phyloP scores from a whole-genome alignment of 2,888 invertebrate genomes.

The Eilema griseolum region DNA sequence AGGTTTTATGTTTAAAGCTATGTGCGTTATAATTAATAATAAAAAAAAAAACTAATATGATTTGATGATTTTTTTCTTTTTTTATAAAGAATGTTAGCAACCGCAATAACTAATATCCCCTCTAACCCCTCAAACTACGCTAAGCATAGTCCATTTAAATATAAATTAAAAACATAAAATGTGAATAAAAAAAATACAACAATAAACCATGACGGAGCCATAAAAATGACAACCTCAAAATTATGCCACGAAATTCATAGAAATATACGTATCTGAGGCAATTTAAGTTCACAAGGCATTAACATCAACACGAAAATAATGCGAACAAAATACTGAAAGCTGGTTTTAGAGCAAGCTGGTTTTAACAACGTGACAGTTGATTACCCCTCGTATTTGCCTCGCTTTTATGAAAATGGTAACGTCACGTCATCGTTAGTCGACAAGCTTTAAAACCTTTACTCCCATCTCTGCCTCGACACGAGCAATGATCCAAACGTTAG shows the following conservation, averaged over 20 bases:
- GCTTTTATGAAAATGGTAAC: conserved; percentile 8
- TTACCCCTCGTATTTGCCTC: neutral
- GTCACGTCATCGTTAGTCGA: neutral
- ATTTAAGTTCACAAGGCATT: conserved; percentile 47
- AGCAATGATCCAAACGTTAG: conserved; percentile 12
- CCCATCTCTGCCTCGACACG: conserved; percentile 20
- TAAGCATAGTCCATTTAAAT: neutral
- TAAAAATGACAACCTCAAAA: conserved; percentile 18
- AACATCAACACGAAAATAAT: conserved; percentile 41
- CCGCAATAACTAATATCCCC: too few relatives aligned
- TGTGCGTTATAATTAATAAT: too few relatives aligned
- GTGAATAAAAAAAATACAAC: neutral
- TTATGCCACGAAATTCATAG: conserved; percentile 14
- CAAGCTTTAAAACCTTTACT: conserved; percentile 12
- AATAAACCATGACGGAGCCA: neutral
- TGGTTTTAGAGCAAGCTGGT: conserved; percentile 33
- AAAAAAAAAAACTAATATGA: too few relatives aligned
- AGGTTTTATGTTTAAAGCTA: neutral
- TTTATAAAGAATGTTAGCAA: too few relatives aligned
- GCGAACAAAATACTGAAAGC: conserved; percentile 31
- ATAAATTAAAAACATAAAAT: neutral
- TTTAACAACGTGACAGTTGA: conserved; percentile 5
- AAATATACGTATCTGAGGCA: neutral
- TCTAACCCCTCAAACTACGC: too few relatives aligned
- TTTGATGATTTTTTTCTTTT: too few relatives aligned